Base-by-base conservation (phyloP, 53 echinoderm and acorn worm species). In the Holothuria scabra region DNA sequence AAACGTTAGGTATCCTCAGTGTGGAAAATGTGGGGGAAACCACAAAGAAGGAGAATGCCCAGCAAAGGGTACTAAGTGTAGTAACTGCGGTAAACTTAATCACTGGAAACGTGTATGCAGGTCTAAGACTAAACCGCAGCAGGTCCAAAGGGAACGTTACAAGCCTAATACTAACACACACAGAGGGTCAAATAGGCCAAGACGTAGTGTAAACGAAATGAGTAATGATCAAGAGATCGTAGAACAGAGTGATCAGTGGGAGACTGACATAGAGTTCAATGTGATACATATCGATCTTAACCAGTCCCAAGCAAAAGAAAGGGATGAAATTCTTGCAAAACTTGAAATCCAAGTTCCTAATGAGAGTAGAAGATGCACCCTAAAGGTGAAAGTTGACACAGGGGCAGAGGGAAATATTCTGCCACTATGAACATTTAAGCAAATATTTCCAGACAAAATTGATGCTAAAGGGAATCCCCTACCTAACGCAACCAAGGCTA, bases 341-440 rank as follows among this genome's bases (percentile, higher is more conserved):
- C 23, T 89, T 13, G n/a, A 71, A 52, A 89, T 84, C 30, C n/a
- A 76, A 14, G 34, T 59, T 8, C 56, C 46, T 25, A 75, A 60
- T 5, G 82, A 65, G 20, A 81, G 68, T 28, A 85, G 85, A 41
- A 30, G 32, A 16, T 35, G 35, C 35, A 35, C 35, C 35, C 61
- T 70, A 4, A 85, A 89, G 59, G 61, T 67, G 19, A 91, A 91
- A 34, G 25, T 66, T 30, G 80, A 84, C 52, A 86, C 67, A 28
- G 79, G 66, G 25, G 89, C 83, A 13, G 86, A 89, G 60, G 89
- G 89, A 5, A 89, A 92, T 64, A 86, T 86, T 5, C 67, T 92
- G 25, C 89, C 86, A 9, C 56, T 92, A 8, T 34, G 90, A 13
- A 80, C 70, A 8, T 92, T 52, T 38, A 20, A 70, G 20, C 28